Base-by-base conservation (phyloP, 2,888 invertebrate species). In the Peribatodes rhomboidaria region DNA sequence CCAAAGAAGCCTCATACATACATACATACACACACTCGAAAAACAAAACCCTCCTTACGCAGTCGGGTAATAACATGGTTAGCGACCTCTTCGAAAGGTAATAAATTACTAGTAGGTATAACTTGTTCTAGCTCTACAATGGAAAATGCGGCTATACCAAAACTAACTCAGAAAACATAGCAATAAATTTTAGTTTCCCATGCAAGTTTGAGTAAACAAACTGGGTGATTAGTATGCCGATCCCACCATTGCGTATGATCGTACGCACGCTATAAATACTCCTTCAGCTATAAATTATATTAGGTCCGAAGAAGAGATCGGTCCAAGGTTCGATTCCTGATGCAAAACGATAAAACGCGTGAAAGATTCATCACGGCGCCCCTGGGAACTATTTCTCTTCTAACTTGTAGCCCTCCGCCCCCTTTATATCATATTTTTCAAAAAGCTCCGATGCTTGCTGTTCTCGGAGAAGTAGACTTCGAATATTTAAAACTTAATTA, bases 341-440 rank as follows among this genome's bases (percentile, higher is more conserved):
- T 88, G 85, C 85, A 83, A 84, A 85, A 83, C 89, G 90, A 90
- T 90, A 90, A 91, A 90, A 85, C 88, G 90, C 88, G 88, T 88
- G 87, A 89, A 90, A 90, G 90, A 91, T 92, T 92, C 92, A 92
- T 92, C 91, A 88, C 84, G 76, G 83, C 85, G 80, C 90, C 86
- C 89, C 67, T 72, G 90, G 86, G 92, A 81, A 79, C 89, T 81
- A 92, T 92, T 87, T 80, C 86, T 92, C 88, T 87, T 86, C 86
- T 76, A 91, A 91, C 81, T 90, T 89, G 85, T 81, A 81, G 82
- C 84, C 81, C 84, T 79, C 78, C 57, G 37, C 56, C 63, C 83
- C 82, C 77, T 85, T 89, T 88, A 86, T 88, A 90, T 89, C 88
- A 90, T 90, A 92, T 91, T 90, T 90, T 90, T 89, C 86, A 87